Evolutionary conservation across 2,888 invertebrate genomes (phyloP), one percentile per base, ranked within the genome.

Genomic region (Oxystoma pomonae): DNA sequence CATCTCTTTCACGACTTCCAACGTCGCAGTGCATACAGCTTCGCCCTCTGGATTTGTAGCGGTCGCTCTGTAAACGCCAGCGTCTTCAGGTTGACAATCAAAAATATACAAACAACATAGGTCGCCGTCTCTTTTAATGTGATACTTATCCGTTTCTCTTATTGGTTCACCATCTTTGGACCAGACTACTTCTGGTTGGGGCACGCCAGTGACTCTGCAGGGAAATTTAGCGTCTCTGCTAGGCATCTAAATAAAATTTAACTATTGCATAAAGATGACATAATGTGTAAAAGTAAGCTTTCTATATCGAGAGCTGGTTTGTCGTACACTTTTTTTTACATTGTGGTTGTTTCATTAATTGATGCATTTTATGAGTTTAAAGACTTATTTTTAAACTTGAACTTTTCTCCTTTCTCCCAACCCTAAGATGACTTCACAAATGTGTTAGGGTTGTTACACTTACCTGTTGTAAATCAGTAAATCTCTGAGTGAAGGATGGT

Each of bases 131-230:
- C 90, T 81, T 75, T 87, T 86, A 56, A 94, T 83, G 67, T 85
- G 85, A 77, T 90, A 93, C 77, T 92, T 94, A 59, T 88, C 87
- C 1, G 85, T 81, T 67, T 88, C 86, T 0, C 81, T 79, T 17
- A 97, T 84, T 0, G 87, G 88, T 62, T 86, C 83, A 5, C 91
- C 93, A 79, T 95, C 88, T 80, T 90, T 91, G 81, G 87, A 91
- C 97, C 97, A 98, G 0, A 86, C 82, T 18, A 97, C 85, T 9
- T 93, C 92, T 0, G 97, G 96, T 55, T 86, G 83, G 0, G 95
- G 95, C 1, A 93, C 85, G 7, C 94, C 94, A 59, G 84, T 86
- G 0, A 94, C 88, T 1, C 91, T 87, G 0, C 91, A 93, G 0
- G 90, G 86, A 79, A 95, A 91, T 74, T 93, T 94, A 1, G 90